Conservation (phyloP, 2,113 vertebrate genomes). For the Hystrix cristata region DNA sequence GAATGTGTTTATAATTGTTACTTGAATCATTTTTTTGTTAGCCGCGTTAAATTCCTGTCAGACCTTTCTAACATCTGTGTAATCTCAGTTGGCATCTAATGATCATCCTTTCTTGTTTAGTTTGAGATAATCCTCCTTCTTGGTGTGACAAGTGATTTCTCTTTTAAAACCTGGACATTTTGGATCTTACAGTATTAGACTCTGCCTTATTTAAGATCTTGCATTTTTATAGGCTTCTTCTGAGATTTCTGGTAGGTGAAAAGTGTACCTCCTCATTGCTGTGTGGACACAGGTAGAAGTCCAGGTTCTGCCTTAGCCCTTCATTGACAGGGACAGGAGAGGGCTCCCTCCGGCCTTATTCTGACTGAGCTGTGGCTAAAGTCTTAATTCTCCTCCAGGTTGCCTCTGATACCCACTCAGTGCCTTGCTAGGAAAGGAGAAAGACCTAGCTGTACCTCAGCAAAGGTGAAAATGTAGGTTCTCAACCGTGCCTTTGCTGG, state of each 20-base stretch:
- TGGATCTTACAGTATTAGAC: neutral
- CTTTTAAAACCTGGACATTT: neutral
- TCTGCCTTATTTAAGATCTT: conserved; percentile 42
- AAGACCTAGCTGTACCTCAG: neutral
- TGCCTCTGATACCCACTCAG: neutral
- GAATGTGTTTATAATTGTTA: conserved; percentile 9
- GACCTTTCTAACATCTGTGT: neutral
- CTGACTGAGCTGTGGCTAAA: neutral
- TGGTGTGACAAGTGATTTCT: neutral
- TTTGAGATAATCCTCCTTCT: conserved; percentile 22
- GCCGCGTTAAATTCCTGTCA: neutral
- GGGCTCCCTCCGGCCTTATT: neutral
- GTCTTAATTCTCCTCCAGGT: neutral
- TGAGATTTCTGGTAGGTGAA: neutral
- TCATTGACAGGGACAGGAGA: too few species aligned
- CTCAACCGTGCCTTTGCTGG: neutral
- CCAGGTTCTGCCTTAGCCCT: neutral
- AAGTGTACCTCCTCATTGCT: neutral
- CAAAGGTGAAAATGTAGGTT: neutral
- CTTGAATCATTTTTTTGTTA: conserved; percentile 33
- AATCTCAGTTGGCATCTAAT: neutral
- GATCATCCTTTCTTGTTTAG: neutral
- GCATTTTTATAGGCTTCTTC: neutral
- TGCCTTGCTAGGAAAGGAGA: too few species aligned
- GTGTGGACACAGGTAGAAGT: neutral